Conservation (phyloP, 2,113 vertebrate genomes). For the Caretta caretta region DNA sequence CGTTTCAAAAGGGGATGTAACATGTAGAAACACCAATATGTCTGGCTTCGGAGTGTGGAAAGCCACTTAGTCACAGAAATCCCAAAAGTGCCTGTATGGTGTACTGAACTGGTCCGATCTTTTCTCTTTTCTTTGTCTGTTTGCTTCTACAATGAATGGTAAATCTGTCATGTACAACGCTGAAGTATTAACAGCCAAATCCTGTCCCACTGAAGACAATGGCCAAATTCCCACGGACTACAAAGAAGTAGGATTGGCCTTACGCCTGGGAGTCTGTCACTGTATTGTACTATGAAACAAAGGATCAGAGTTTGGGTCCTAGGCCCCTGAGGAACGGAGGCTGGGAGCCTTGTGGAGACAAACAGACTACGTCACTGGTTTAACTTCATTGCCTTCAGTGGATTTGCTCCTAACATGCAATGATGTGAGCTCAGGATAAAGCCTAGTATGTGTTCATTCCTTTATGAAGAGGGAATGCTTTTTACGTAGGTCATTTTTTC, state of each 20-base stretch:
- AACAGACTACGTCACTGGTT: background rate
- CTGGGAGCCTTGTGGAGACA: background rate
- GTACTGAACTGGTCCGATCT: background rate
- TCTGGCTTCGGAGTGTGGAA: no score
- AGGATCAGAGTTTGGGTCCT: background rate
- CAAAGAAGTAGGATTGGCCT: background rate
- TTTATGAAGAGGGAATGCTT: background rate
- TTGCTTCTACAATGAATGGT: background rate
- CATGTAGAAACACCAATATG: background rate
- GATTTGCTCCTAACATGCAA: background rate
- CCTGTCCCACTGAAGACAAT: background rate
- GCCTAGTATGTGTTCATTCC: fast-evolving
- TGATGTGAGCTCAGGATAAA: background rate
- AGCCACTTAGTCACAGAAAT: background rate
- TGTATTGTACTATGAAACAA: background rate
- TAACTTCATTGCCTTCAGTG: background rate
- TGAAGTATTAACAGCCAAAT: background rate
- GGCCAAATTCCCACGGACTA: background rate
- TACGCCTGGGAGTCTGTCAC: background rate
- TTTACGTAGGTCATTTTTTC: background rate
- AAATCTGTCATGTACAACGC: background rate
- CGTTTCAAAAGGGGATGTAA: background rate
- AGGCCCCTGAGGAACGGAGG: background rate
- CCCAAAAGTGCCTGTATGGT: background rate
- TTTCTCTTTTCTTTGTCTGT: background rate